Evolutionary conservation across 2,888 invertebrate genomes (phyloP), one percentile per base, ranked within the genome.

Genomic region (Cheilosia variabilis): DNA sequence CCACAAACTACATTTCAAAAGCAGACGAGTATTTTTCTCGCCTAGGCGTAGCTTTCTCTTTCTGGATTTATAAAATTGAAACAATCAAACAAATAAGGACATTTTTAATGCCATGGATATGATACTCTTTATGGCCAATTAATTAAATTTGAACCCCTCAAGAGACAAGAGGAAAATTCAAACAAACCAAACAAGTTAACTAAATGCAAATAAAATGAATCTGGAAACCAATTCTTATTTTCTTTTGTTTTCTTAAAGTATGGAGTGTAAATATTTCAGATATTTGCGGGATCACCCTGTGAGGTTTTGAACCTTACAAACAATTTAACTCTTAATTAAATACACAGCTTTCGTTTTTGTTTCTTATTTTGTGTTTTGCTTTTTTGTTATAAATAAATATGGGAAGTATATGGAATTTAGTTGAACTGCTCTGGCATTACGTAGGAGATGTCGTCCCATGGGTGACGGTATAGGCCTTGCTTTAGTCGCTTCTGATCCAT

Each of bases 401-500:
- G 73, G 68, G 60, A 68, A 72, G 60, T 43, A 72, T 47, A 72
- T 78, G 79, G 75, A 86, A 80, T 76, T 89, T 90, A 91, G 88
- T 91, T 91, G 88, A 91, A 93, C 88, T 92, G 91, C 87, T 92
- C 92, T 62, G 92, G 93, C 88, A 92, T 90, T 71, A 92, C 92
- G 82, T 92, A 92, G 17, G 93, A 92, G 93, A 99, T 99, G 92
- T 99, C 99, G 92, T 99, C 99, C 99, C 99, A 99, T 0, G 99
- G 99, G 93, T 99, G 99, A 89, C 99, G 96, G 93, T 99, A 99
- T 4, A 99, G 94, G 7, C 99, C 99, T 93, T 99, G 99, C 91
- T 99, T 99, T 93, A 99, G 94, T 88, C 99, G 94, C 93, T 98
- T 98, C 93, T 99, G 99, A 93, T 99, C 99, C 94, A 99, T 95